Base-by-base conservation (phyloP, 2,797 vertebrate genomes). In the Sitta carolinensis region DNA sequence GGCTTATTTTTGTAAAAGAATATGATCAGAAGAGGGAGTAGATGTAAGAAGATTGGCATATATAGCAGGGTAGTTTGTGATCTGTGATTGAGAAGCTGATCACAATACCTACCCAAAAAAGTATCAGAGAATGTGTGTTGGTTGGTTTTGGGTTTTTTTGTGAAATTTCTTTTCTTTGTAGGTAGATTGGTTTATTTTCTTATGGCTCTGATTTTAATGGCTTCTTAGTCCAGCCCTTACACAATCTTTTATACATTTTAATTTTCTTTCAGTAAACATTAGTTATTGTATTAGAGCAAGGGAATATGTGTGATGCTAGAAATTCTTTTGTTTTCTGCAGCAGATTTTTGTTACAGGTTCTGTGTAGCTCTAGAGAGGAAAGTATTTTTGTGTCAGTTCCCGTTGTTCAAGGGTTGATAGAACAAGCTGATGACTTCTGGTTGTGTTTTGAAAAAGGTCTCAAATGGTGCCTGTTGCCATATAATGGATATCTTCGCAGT, bases 21-120 rank as follows among this genome's bases (percentile, higher is more conserved):
- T 32, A 13, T 16, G 16, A 57, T 83, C 29, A 27, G 52, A 57
- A 66, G 59, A 89, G 43, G 47, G 54, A 80, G 57, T 70, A 85
- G 47, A 77, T 84, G 4, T 30, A 55, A 92, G 89, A 84, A 94
- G 52, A 70, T 19, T 43, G 78, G 45, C 32, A 36, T 74, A 19
- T 79, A 23, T 73, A 45, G 45, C 50, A 63, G 68, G n/a, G 40
- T 64, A 51, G 38, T 40, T 76, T 64, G 51, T 93, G 55, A 76
- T 72, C 22, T 42, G 43, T 73, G 67, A 52, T 54, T 54, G 58
- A 69, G 63, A 86, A 48, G 40, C 77, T 85, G 62, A 89, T 92
- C 45, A 34, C 30, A 54, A 43, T 87, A 57, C 14, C 26, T 38
- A 32, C 54, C 26, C 27, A 40, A 40, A 85, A 10, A 92, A 68